Evolutionary conservation across 1,140 invertebrate genomes (phyloP).

Genomic region (Drosophila fuyamai): DNA sequence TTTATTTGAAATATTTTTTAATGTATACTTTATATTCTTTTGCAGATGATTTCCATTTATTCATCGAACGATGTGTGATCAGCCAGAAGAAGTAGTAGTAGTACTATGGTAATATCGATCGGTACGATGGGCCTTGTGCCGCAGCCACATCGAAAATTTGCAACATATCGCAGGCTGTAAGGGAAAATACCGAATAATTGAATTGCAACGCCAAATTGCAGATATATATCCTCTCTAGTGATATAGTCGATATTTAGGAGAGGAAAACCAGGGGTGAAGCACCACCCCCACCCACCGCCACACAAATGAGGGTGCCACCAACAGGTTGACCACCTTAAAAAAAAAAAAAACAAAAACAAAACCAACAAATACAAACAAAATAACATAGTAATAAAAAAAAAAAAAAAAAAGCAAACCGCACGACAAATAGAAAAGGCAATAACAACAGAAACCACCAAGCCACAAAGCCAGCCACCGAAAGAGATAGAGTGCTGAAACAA

Average conservation of each 20-base stretch:
- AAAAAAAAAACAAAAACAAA: constrained; percentile 3
- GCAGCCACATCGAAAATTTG: constrained; percentile 49
- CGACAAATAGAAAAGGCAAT: constrained; percentile 33
- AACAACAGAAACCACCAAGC: constrained; percentile 43
- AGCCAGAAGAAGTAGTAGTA: not conserved
- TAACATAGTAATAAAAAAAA: constrained; percentile 20
- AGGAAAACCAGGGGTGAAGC: constrained; percentile 1
- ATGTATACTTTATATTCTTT: not conserved
- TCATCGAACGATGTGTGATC: constrained; percentile 1
- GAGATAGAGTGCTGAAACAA: constrained; percentile 20
- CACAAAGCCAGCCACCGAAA: constrained; percentile 31
- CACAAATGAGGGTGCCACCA: constrained; percentile 46
- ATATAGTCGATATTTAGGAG: constrained; percentile 6
- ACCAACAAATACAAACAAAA: constrained; percentile 6
- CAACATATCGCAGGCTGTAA: constrained; percentile 33
- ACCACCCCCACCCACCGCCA: constrained; percentile 30
- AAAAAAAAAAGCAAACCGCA: constrained; percentile 28
- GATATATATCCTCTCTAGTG: too few relatives aligned
- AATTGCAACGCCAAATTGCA: not conserved
- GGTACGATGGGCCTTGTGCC: constrained; percentile 62
- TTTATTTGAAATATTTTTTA: too few relatives aligned
- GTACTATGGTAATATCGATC: constrained; percentile 48
- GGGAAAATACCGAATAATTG: constrained; percentile 10
- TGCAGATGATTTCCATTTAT: constrained; percentile 4
- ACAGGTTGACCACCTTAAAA: constrained; percentile 36